phyloP scores from a whole-genome alignment of 2,113 vertebrate species.

The Apeltes quadracus region DNA sequence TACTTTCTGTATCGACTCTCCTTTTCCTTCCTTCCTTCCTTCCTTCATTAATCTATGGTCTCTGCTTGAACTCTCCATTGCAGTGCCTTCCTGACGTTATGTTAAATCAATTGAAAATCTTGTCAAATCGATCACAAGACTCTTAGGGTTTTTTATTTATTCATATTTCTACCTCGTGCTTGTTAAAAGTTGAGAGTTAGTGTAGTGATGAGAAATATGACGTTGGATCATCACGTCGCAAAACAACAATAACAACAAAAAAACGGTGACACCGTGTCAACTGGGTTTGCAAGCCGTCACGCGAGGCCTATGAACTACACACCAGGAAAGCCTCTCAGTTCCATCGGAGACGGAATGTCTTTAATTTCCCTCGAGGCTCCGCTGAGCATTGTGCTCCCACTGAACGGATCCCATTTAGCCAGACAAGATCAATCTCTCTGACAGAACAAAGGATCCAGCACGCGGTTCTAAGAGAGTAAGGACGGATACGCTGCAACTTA shows the following conservation, averaged over 20 bases:
- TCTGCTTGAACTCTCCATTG: not conserved
- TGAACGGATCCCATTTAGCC: conserved; percentile 50
- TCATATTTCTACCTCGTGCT: not conserved
- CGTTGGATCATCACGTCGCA: not conserved
- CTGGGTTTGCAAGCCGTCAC: conserved; percentile 43
- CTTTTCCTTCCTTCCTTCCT: not conserved
- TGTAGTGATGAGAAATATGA: not conserved
- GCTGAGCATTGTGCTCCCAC: conserved; percentile 42
- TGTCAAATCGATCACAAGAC: not conserved
- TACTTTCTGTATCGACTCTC: not conserved
- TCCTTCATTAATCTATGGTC: not conserved
- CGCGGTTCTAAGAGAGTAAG: conserved; percentile 12
- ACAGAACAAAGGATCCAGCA: conserved; percentile 25
- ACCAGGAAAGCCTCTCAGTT: conserved; percentile 34
- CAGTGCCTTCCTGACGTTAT: not conserved
- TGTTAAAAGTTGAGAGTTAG: not conserved
- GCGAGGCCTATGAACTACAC: conserved; percentile 3
- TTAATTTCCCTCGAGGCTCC: conserved; percentile 52
- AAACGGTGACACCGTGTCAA: not conserved
- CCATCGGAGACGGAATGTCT: conserved; percentile 42
- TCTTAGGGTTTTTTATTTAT: not conserved
- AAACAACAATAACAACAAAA: not conserved
- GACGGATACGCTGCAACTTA: conserved; percentile 19
- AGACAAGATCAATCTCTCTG: conserved; percentile 37
- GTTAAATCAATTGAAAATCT: not conserved